Base-by-base conservation (phyloP, 2,888 invertebrate species). In the Macropis europaea region DNA sequence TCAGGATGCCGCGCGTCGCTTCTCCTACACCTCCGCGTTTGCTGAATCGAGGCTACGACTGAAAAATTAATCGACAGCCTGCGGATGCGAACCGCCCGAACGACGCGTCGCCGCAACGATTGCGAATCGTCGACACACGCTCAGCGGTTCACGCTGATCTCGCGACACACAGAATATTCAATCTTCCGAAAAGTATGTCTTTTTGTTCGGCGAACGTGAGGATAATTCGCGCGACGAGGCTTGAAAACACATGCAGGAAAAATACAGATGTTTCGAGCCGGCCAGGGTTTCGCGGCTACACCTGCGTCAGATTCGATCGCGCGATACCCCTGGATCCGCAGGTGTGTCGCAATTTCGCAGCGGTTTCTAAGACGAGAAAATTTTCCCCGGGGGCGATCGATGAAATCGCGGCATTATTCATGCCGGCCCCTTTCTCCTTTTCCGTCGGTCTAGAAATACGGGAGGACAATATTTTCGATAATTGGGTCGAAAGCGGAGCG, bases 1-100 rank as follows among this genome's bases (percentile, higher is more conserved):
- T 80, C 77, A 77, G 70, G 62, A 82, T 76, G 75, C 64, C 56
- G 77, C 70, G 48, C 74, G 43, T 60, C 54, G 34, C 47, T 24
- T 50, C 56, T 22, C 52, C 28, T 36, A n/a, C 30, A 28, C 36
- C 34, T 38, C 56, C 36, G 43, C 24, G 52, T 61, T 61, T 45
- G 38, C 36, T 59, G 56, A 70, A 72, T 70, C 71, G 61, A 61
- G 61, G 61, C 43, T 70, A 52, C 36, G 11, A 4, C 6, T 71
- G 60, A 61, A 59, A 70, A 70, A 62, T 71, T 69, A 56, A 62
- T 52, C 26, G 36, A 11, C 26, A 26, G 22, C 3, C 3, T 11
- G 9, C 2, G 22, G 6, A 13, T n/a, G 4, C n/a, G n/a, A n/a
- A n/a, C n/a, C n/a, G n/a, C n/a, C n/a, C n/a, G n/a, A n/a, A n/a